Evolutionary conservation across 2,113 vertebrate genomes (phyloP).

Genomic region (Nycticryphes semicollaris): DNA sequence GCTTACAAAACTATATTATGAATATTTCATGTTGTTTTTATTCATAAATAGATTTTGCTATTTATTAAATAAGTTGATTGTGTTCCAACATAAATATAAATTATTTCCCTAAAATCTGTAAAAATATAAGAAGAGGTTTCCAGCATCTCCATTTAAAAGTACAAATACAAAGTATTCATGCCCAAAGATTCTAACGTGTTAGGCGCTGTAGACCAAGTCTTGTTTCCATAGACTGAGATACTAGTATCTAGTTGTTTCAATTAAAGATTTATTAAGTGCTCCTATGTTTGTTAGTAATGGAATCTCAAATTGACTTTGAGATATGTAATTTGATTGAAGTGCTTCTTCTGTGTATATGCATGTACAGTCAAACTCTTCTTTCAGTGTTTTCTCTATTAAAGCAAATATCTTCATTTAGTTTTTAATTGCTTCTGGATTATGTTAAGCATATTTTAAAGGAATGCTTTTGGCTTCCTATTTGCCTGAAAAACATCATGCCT

Average conservation of each 20-base stretch:
- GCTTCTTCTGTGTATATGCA: neutral
- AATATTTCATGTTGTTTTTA: neutral
- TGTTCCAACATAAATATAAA: neutral
- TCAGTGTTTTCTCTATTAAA: neutral
- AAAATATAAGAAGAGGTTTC: neutral
- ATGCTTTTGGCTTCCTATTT: neutral
- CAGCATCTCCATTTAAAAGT: neutral
- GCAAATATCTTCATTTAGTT: neutral
- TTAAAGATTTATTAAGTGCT: neutral
- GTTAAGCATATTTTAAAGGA: neutral
- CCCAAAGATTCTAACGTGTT: neutral
- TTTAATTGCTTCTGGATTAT: neutral
- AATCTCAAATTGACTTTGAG: neutral
- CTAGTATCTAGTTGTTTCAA: neutral
- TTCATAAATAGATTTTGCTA: neutral
- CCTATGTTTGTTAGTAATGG: neutral
- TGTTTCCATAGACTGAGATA: neutral
- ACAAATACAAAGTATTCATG: neutral
- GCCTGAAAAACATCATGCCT: neutral
- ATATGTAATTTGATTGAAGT: neutral
- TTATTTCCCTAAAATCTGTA: neutral
- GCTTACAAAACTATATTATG: neutral
- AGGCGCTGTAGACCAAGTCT: neutral
- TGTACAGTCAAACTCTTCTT: neutral
- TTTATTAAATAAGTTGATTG: neutral